Evolutionary conservation across 2,888 invertebrate species (phyloP).

Genomic region (Buathra laborator): DNA sequence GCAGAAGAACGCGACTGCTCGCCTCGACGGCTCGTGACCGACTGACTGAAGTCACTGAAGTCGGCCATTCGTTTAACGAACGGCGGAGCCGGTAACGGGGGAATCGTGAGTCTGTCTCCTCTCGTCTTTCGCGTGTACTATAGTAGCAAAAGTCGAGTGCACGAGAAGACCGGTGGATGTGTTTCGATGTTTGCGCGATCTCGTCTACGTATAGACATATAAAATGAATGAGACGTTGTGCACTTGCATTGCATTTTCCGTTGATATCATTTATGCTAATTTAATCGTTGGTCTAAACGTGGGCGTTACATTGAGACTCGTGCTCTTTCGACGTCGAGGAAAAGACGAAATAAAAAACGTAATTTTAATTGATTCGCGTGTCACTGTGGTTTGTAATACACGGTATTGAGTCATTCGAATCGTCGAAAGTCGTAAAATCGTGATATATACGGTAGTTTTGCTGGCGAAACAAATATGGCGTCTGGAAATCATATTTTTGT

Average conservation of each 20-base stretch:
- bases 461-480: not conserved
- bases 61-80: slow-evolving; percentile 66
- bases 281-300: slow-evolving; percentile 31
- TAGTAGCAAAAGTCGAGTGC: not conserved
- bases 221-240: slow-evolving; percentile 7
- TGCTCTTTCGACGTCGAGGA: not conserved
- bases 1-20: slow-evolving; percentile 52
- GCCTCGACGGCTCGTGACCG: slow-evolving; percentile 71
- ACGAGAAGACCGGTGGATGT: not conserved
- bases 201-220: not conserved
- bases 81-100: slow-evolving; percentile 59
- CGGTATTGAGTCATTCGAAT: slow-evolving; percentile 27
- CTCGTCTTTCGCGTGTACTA: slow-evolving; percentile 13
- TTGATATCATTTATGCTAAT: slow-evolving; percentile 57
- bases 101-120: slow-evolving; percentile 44
- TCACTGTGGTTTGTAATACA: not conserved
- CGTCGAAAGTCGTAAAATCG: slow-evolving; percentile 1
- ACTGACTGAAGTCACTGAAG: slow-evolving; percentile 67
- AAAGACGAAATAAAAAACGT: not conserved
- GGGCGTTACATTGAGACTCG: slow-evolving; percentile 34
- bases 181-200: too few relatives aligned
- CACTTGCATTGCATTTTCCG: slow-evolving; percentile 34
- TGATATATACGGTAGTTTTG: not conserved
- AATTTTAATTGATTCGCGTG: not conserved
- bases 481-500: not conserved